Evolutionary conservation across 23 tunicate species (phyloP).

Genomic region (Oikopleura vanhoeffeni): DNA sequence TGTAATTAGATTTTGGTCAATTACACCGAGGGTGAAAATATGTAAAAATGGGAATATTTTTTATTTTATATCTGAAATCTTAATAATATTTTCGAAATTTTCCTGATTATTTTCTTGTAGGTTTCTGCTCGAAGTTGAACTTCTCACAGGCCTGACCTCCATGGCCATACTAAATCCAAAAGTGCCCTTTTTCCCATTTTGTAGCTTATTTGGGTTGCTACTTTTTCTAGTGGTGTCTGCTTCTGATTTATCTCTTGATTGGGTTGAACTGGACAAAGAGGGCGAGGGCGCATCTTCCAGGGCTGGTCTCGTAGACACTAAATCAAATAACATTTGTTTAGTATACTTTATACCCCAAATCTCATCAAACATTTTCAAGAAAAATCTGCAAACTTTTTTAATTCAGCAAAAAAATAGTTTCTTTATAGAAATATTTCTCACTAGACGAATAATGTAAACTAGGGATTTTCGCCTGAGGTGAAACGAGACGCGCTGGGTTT

Average conservation of each 20-base stretch:
- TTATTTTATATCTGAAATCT: too few relatives aligned
- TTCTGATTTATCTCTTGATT: not conserved
- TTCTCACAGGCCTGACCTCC: not conserved
- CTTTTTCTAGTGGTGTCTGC: not conserved
- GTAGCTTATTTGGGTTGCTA: not conserved
- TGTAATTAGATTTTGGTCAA: too few relatives aligned
- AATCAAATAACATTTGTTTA: not conserved
- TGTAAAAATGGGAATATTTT: too few relatives aligned
- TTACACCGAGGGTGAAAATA: too few relatives aligned
- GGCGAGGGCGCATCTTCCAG: not conserved
- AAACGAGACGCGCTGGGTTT: too few relatives aligned
- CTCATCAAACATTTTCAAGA: too few relatives aligned
- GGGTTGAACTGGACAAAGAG: constrained; percentile 4
- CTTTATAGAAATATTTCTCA: too few relatives aligned
- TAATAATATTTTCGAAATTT: not conserved
- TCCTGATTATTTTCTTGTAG: not conserved
- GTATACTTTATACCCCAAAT: too few relatives aligned
- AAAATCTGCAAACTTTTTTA: too few relatives aligned
- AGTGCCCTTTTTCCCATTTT: not conserved
- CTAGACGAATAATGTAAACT: too few relatives aligned
- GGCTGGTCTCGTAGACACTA: not conserved
- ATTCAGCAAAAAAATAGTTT: too few relatives aligned
- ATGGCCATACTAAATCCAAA: constrained; percentile 6
- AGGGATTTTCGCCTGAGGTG: too few relatives aligned
- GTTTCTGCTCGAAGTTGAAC: not conserved